A percentile compares a stretch with the other conserved stretches of the same genome.
phyloP scores from a whole-genome alignment of 2,888 invertebrate species.

The Napeogenes sylphis region DNA sequence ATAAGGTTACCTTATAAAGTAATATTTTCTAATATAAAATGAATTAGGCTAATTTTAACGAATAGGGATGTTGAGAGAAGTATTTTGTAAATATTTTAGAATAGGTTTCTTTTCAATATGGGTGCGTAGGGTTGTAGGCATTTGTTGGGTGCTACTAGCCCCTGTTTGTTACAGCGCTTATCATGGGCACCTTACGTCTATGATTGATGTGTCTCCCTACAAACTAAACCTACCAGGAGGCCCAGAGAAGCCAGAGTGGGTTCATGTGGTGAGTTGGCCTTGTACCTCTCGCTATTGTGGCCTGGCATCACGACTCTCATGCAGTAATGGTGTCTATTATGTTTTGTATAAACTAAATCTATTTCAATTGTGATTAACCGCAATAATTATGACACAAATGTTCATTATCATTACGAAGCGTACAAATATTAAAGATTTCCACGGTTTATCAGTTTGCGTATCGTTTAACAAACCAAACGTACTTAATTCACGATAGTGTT shows the following conservation, averaged over 20 bases:
- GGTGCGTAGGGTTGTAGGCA: conserved; percentile 48
- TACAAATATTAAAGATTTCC: too few species aligned
- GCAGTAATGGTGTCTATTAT: conserved; percentile 1
- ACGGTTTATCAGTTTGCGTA: too few species aligned
- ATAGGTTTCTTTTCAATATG: background rate
- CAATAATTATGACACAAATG: background rate
- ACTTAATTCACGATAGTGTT: too few species aligned
- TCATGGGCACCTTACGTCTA: conserved; percentile 97
- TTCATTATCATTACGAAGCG: too few species aligned
- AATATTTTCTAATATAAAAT: background rate
- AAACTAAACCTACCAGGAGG: conserved; percentile 95
- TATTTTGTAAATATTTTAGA: background rate
- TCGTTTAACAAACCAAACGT: too few species aligned
- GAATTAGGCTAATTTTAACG: background rate
- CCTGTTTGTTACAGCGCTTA: conserved; percentile 92
- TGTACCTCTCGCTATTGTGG: conserved; percentile 37
- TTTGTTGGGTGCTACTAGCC: conserved; percentile 74
- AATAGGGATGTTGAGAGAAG: background rate
- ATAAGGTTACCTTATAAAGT: background rate
- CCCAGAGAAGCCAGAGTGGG: conserved; percentile 88
- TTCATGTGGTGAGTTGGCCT: conserved; percentile 87
- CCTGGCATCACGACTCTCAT: conserved; percentile 10
- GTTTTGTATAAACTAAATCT: background rate
- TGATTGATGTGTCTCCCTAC: conserved; percentile 98
- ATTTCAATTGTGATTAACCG: too few species aligned